phyloP scores from a whole-genome alignment of 2,113 vertebrate genomes.

The Megaleporinus macrocephalus region DNA sequence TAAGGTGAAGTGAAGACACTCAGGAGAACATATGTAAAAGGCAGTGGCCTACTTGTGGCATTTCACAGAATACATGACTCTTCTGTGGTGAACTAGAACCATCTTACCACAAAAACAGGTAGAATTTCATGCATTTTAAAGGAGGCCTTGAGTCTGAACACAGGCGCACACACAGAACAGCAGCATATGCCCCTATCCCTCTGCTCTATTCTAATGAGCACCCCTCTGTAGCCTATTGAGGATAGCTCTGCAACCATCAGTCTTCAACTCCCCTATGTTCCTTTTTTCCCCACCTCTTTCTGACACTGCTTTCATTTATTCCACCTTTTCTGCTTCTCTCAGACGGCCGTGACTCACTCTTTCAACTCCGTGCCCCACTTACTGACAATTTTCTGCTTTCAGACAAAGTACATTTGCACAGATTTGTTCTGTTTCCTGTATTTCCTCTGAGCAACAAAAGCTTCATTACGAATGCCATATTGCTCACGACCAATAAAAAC shows the following conservation, averaged over 20 bases:
- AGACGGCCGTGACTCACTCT: background rate
- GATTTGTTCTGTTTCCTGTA: background rate
- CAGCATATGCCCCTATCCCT: background rate
- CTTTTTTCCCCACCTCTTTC: background rate
- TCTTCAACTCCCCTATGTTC: constrained; percentile 17
- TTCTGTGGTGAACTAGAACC: background rate
- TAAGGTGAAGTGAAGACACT: background rate
- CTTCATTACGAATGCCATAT: background rate
- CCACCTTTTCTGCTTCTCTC: background rate
- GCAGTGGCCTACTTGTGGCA: background rate
- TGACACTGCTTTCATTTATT: background rate
- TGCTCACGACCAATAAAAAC: background rate
- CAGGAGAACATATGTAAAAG: background rate
- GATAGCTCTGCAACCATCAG: constrained; percentile 15
- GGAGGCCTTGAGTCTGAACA: background rate
- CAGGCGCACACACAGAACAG: background rate
- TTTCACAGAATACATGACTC: no score
- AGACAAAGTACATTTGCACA: background rate
- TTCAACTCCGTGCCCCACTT: constrained; percentile 6
- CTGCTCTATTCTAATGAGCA: constrained; percentile 11
- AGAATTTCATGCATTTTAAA: background rate
- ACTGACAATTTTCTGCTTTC: background rate
- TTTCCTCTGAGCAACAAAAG: background rate
- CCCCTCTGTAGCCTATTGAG: background rate
- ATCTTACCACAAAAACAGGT: background rate